Conservation (phyloP, 2,113 vertebrate species). For the Sapajus apella region DNA sequence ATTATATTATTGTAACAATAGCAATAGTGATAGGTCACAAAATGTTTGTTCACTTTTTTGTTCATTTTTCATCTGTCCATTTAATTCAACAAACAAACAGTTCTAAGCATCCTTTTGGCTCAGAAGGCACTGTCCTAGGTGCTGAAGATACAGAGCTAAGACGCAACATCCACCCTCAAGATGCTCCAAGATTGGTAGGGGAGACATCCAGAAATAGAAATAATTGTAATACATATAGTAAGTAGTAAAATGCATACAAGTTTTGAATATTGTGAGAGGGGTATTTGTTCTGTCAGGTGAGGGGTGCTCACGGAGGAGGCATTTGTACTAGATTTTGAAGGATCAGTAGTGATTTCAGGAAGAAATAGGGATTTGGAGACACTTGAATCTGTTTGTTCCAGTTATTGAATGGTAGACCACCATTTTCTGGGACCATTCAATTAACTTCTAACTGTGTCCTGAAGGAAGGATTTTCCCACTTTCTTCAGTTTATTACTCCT, state of each 20-base stretch:
- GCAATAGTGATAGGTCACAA: neutral
- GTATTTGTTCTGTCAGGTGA: neutral
- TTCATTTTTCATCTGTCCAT: neutral
- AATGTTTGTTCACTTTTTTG: neutral
- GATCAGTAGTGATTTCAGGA: neutral
- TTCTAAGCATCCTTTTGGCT: neutral
- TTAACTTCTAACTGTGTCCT: neutral
- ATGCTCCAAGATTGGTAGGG: neutral
- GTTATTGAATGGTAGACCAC: neutral
- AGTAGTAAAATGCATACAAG: neutral
- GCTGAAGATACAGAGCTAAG: neutral
- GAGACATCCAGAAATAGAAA: neutral
- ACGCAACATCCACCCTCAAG: fast-evolving
- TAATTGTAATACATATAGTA: neutral
- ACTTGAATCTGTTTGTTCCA: neutral
- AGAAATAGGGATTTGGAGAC: neutral
- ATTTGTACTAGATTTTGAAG: neutral
- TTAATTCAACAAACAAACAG: neutral
- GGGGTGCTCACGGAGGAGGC: neutral
- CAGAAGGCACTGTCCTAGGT: neutral
- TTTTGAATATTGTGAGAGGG: neutral
- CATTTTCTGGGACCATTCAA: neutral
- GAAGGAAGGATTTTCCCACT: neutral
- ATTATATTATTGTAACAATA: neutral
- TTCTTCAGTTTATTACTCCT: neutral